Conservation (phyloP, 1,140 invertebrate genomes). For the Probaryconus sp. region DNA sequence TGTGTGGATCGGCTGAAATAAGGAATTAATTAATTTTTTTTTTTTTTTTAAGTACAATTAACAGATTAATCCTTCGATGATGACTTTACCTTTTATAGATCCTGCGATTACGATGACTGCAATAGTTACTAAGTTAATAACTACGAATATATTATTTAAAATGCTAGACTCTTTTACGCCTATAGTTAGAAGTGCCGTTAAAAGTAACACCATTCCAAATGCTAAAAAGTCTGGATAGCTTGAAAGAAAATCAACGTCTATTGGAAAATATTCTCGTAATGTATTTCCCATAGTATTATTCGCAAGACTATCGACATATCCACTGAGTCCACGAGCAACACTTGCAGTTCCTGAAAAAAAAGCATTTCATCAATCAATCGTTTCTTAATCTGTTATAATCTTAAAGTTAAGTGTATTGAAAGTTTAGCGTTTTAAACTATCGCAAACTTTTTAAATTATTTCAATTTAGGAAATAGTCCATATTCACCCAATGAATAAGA, state of each 20-base stretch:
- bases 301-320: constrained; percentile 90
- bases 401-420: too few relatives aligned
- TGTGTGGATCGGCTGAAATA: constrained; percentile 72
- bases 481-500: too few relatives aligned
- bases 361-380: constrained; percentile 18
- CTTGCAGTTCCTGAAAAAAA: constrained; percentile 86
- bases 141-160: constrained; percentile 94
- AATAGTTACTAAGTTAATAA: constrained; percentile 91
- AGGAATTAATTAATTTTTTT: constrained; percentile 10
- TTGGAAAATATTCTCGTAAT: constrained; percentile 84
- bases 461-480: too few relatives aligned
- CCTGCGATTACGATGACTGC: constrained; percentile 90
- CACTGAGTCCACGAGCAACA: constrained; percentile 93
- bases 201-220: constrained; percentile 83
- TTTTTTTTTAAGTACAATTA: neutral
- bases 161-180: constrained; percentile 94
- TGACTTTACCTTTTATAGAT: constrained; percentile 84
- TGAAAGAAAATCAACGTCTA: constrained; percentile 85
- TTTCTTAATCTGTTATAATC: too few relatives aligned
- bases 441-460: too few relatives aligned
- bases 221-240: constrained; percentile 92
- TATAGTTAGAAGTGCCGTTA: constrained; percentile 84
- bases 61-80: too few relatives aligned
- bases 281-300: constrained; percentile 85
- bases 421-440: too few relatives aligned